Conservation (phyloP, 2,113 vertebrate genomes). For the Chitala chitala region DNA sequence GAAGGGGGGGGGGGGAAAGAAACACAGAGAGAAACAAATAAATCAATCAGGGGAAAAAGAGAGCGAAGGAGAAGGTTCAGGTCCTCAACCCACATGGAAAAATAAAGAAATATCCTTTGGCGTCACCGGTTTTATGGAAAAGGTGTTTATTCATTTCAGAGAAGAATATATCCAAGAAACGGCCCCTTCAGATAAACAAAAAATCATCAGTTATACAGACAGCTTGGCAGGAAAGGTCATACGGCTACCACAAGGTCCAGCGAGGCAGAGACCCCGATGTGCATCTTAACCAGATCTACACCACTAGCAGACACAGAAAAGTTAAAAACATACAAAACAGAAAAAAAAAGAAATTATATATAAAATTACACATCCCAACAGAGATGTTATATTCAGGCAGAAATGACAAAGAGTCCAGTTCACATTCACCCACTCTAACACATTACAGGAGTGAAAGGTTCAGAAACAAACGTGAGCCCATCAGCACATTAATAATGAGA, state of each 20-base stretch:
- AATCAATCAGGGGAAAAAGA: conserved; percentile 64
- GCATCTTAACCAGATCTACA: conserved; percentile 73
- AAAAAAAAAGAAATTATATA: conserved; percentile 94
- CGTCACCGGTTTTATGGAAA: conserved; percentile 85
- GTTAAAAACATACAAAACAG: conserved; percentile 81
- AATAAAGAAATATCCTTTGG: conserved; percentile 81
- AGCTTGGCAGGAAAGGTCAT: conserved; percentile 38
- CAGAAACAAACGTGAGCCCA: conserved; percentile 38
- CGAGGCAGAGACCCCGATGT: conserved; percentile 79
- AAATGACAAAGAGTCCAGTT: conserved; percentile 42
- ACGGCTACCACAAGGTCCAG: conserved; percentile 69
- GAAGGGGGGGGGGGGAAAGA: conserved; percentile 67
- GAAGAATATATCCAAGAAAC: conserved; percentile 86
- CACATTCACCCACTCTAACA: conserved; percentile 58
- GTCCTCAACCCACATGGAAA: conserved; percentile 73
- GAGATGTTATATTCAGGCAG: conserved; percentile 66
- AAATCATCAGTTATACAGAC: conserved; percentile 72
- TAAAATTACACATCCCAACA: conserved; percentile 93
- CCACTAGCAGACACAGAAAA: conserved; percentile 67
- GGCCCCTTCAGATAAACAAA: conserved; percentile 75
- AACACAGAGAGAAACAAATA: conserved; percentile 69
- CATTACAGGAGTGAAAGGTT: conserved; percentile 53
- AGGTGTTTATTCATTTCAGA: conserved; percentile 89
- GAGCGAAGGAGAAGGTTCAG: conserved; percentile 77
- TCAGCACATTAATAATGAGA: conserved; percentile 43